A percentile compares a stretch with the other conserved stretches of the same genome.
Evolutionary conservation across 1,140 invertebrate species (phyloP).

Genomic region (Drosophila navojoa): DNA sequence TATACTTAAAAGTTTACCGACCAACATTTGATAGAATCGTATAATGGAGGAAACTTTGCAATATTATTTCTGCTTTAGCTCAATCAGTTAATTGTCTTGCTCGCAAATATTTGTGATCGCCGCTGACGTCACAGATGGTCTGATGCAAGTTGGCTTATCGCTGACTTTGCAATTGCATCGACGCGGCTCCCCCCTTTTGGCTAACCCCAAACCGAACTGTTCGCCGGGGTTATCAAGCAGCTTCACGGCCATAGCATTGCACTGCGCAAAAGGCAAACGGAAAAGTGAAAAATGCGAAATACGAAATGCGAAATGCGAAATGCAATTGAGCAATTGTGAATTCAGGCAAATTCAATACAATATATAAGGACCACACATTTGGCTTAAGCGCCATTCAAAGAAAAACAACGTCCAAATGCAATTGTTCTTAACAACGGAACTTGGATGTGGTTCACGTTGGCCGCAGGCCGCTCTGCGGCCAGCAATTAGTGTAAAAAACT

Average conservation of each 20-base stretch:
- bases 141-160: slow-evolving; percentile 3
- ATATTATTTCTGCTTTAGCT: not conserved
- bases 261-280: slow-evolving; percentile 2
- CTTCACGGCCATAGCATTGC: not conserved
- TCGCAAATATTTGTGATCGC: not conserved
- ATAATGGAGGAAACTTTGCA: too few species aligned
- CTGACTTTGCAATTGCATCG: slow-evolving; percentile 6
- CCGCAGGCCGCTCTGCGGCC: not conserved
- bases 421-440: not conserved
- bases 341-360: not conserved
- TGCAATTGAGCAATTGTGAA: slow-evolving; percentile 7
- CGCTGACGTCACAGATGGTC: slow-evolving; percentile 4
- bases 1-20: too few species aligned
- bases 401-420: not conserved
- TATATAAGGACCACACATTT: not conserved
- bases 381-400: not conserved
- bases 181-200: not conserved
- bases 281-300: too few species aligned
- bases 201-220: not conserved
- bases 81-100: not conserved
- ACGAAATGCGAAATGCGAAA: too few species aligned
- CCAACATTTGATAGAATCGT: too few species aligned
- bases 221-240: slow-evolving; percentile 40
- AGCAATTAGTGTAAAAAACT: slow-evolving; percentile 48
- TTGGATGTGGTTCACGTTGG: not conserved